Conservation (phyloP, 2,888 invertebrate genomes). For the Pomacea canaliculata region DNA sequence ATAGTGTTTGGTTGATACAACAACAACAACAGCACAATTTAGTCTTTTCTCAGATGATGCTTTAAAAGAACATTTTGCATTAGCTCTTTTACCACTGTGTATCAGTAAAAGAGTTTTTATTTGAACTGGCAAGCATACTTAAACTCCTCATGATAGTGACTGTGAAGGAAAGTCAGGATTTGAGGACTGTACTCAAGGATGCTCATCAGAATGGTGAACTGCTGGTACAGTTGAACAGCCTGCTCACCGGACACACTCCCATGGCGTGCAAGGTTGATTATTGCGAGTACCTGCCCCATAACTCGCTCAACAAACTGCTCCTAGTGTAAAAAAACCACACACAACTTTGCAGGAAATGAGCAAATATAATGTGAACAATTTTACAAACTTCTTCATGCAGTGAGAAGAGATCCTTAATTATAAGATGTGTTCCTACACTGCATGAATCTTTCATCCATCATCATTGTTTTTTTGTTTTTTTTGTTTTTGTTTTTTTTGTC, state of each 20-base stretch:
- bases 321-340: slow-evolving; percentile 36
- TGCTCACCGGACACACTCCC: slow-evolving; percentile 57
- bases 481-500: too few relatives aligned
- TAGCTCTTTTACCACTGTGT: too few relatives aligned
- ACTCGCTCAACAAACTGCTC: slow-evolving; percentile 61
- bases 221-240: slow-evolving; percentile 60
- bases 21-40: too few relatives aligned
- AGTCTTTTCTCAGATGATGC: too few relatives aligned
- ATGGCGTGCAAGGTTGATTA: slow-evolving; percentile 50
- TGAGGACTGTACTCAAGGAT: slow-evolving; percentile 58
- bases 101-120: background rate
- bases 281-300: slow-evolving; percentile 53
- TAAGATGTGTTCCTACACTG: background rate
- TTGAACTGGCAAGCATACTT: slow-evolving; percentile 52
- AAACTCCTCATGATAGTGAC: slow-evolving; percentile 65
- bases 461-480: too few relatives aligned
- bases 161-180: slow-evolving; percentile 49
- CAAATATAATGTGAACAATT: background rate
- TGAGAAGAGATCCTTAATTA: background rate
- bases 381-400: background rate
- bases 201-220: slow-evolving; percentile 59
- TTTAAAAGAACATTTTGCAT: too few relatives aligned
- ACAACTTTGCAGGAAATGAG: background rate
- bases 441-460: too few relatives aligned
- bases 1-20: too few relatives aligned